A percentile compares a stretch with the other conserved stretches of the same genome.
phyloP scores from a whole-genome alignment of 2,797 vertebrate genomes.

The Lepilemur ruficaudatus region DNA sequence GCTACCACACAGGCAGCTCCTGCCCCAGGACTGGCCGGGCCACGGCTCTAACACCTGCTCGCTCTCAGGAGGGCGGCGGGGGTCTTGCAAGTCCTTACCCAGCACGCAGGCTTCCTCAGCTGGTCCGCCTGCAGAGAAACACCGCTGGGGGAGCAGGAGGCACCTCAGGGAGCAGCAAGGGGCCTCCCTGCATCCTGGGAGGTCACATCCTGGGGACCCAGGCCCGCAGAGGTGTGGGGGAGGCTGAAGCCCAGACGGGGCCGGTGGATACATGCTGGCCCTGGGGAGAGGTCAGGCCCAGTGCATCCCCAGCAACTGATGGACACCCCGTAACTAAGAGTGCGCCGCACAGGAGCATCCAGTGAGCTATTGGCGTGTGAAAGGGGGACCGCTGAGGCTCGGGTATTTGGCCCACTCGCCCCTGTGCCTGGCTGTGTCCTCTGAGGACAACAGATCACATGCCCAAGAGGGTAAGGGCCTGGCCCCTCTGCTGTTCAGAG shows the following conservation, averaged over 20 bases:
- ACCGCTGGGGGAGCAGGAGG: no score
- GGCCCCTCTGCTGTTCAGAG: no score
- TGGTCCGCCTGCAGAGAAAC: not conserved
- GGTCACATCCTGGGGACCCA: not conserved
- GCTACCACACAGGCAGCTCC: rapidly evolving
- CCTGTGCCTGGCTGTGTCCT: not conserved
- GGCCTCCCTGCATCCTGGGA: not conserved
- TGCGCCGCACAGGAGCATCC: not conserved
- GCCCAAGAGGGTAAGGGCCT: not conserved
- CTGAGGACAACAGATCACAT: rapidly evolving
- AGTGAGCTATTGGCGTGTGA: not conserved
- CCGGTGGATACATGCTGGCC: not conserved
- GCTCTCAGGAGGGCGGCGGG: not conserved
- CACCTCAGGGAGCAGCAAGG: rapidly evolving
- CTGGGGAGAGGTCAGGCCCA: not conserved
- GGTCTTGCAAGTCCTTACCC: not conserved
- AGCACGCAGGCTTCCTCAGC: not conserved
- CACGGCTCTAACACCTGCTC: not conserved
- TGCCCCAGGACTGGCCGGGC: not conserved
- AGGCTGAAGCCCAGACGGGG: not conserved
- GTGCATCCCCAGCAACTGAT: rapidly evolving
- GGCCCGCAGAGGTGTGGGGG: not conserved
- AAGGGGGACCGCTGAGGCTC: rapidly evolving
- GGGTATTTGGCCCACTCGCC: rapidly evolving
- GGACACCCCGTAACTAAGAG: not conserved